Conservation (phyloP, 2,113 vertebrate species). For the Aix galericulata region DNA sequence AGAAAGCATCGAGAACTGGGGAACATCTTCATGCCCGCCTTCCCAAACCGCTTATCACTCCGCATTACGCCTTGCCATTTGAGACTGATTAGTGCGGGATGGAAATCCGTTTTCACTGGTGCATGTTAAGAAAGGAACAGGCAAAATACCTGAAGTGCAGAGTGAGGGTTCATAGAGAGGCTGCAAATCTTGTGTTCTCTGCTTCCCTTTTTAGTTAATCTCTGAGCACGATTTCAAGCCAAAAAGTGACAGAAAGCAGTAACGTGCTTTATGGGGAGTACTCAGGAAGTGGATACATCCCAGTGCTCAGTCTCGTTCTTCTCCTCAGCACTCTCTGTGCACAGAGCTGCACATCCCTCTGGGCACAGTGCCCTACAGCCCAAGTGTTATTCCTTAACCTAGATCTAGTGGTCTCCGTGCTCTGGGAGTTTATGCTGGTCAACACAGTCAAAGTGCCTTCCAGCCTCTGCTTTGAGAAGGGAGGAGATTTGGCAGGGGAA, state of each 20-base stretch:
- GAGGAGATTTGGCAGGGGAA: neutral
- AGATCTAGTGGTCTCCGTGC: neutral
- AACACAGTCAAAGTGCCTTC: neutral
- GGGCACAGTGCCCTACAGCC: neutral
- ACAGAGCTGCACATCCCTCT: neutral
- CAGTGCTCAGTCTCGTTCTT: neutral
- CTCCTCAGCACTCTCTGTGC: neutral
- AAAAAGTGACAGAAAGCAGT: conserved; percentile 35
- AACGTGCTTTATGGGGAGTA: neutral
- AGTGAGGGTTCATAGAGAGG: neutral
- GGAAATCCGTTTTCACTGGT: neutral
- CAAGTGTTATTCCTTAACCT: neutral
- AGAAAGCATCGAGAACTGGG: neutral
- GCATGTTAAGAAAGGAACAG: neutral
- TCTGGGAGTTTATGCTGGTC: neutral
- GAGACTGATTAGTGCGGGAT: neutral
- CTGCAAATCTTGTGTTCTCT: neutral
- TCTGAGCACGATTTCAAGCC: neutral
- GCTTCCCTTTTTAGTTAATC: neutral
- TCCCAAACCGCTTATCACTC: neutral
- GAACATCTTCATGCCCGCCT: neutral
- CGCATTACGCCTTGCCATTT: neutral
- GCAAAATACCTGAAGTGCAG: neutral
- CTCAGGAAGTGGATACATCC: neutral
- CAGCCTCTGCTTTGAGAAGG: neutral